Conservation (phyloP, 2,113 vertebrate species). For the Plectropomus leopardus region DNA sequence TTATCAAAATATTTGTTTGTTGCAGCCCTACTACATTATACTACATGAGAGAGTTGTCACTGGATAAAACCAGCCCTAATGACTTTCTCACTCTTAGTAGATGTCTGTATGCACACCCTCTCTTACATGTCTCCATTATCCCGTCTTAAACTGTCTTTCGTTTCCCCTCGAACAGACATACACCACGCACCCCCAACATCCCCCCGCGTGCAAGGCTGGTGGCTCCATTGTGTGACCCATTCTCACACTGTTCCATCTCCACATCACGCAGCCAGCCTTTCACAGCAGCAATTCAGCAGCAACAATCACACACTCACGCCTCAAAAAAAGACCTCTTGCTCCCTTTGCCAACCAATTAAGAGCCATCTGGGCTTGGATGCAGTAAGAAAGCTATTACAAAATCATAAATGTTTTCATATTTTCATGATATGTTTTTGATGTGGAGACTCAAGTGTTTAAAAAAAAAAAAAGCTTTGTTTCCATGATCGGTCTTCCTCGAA, state of each 20-base stretch:
- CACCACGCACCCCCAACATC: conserved; percentile 68
- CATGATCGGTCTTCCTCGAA: background rate
- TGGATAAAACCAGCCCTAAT: conserved; percentile 7
- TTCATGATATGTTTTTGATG: conserved; percentile 50
- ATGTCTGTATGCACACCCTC: conserved; percentile 71
- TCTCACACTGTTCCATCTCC: conserved; percentile 91
- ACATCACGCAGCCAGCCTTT: conserved; percentile 91
- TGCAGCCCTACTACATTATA: no score
- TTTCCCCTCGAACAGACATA: conserved; percentile 70
- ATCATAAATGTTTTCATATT: conserved; percentile 60
- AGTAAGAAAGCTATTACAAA: conserved; percentile 66
- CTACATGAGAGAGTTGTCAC: background rate
- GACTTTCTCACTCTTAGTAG: conserved; percentile 19
- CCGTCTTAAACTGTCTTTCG: conserved; percentile 82
- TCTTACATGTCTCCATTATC: conserved; percentile 76
- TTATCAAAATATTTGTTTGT: no score
- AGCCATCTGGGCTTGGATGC: conserved; percentile 92
- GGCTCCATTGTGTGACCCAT: conserved; percentile 91
- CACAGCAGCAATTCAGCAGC: conserved; percentile 94
- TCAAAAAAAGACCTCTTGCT: conserved; percentile 92
- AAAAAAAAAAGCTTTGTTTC: conserved; percentile 14
- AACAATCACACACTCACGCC: conserved; percentile 96
- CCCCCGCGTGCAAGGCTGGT: conserved; percentile 86
- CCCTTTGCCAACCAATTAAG: conserved; percentile 96
- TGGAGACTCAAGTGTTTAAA: conserved; percentile 21